Evolutionary conservation across 1,140 invertebrate genomes (phyloP).

Genomic region (Magallana angulata): DNA sequence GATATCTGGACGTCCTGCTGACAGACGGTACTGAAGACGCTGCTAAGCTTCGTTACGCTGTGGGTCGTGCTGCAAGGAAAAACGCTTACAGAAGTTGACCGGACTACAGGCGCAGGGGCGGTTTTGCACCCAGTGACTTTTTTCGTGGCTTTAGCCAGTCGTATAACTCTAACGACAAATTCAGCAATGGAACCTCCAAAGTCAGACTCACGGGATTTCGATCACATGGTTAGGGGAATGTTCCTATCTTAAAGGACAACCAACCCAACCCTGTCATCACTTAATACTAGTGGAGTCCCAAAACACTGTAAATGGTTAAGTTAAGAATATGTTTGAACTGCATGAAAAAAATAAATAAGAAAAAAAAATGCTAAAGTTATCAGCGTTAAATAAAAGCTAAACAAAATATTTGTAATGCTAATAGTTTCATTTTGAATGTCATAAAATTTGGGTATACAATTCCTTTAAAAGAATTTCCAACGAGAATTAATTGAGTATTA

Average conservation of each 20-base stretch:
- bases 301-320: neutral
- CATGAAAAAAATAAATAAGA: neutral
- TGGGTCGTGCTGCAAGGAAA: constrained; percentile 17
- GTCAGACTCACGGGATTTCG: neutral
- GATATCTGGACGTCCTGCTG: constrained; percentile 31
- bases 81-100: neutral
- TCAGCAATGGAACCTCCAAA: neutral
- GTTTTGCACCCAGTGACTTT: constrained; percentile 39
- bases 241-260: neutral
- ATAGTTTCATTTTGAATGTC: constrained; percentile 21
- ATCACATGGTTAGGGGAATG: constrained; percentile 33
- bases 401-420: neutral
- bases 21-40: constrained; percentile 36
- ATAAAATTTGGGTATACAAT: constrained; percentile 7
- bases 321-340: constrained; percentile 32
- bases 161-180: neutral
- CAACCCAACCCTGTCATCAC: neutral
- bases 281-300: too few species aligned
- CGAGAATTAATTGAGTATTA: neutral
- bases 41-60: constrained; percentile 29
- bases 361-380: neutral
- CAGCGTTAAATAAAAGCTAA: constrained; percentile 22
- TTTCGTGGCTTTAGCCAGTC: constrained; percentile 46
- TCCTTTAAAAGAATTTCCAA: constrained; percentile 3
- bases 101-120: neutral